These are phyloP conservation scores for Procavia capensis DNA, from an alignment of 2,113 vertebrate genomes.

Conservation along the genomic window DNA sequence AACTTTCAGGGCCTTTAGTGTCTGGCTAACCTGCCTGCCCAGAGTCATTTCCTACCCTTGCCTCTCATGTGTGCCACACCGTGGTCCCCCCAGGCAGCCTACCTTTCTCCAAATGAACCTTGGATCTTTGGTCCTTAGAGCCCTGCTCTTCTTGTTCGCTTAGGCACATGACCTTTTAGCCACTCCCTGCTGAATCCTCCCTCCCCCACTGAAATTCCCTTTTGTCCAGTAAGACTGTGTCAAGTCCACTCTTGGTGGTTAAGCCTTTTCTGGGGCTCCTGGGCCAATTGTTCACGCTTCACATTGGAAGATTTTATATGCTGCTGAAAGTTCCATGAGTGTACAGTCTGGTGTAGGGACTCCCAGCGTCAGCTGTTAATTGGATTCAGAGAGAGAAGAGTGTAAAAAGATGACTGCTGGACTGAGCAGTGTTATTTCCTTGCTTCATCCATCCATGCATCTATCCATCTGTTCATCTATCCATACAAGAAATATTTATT, in stretches of 20 bases:
- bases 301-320: not conserved
- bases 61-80: not conserved
- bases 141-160: not conserved
- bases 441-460: not conserved
- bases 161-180: not conserved
- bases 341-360: not conserved
- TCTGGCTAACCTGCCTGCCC: not conserved
- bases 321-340: not conserved
- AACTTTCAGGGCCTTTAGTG: not conserved
- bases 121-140: not conserved
- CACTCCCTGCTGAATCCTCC: not conserved
- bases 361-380: not conserved
- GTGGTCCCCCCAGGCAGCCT: too few relatives aligned
- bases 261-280: not conserved
- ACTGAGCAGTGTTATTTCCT: not conserved
- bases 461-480: not conserved
- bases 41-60: not conserved
- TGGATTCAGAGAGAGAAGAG: not conserved
- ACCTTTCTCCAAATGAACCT: not conserved
- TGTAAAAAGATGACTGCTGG: not conserved
- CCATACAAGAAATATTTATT: not conserved
- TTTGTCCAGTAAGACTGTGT: not conserved
- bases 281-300: not conserved
- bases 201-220: not conserved
- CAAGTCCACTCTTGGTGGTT: not conserved